phyloP scores from a whole-genome alignment of 2,113 vertebrate genomes.

The Solea senegalensis region DNA sequence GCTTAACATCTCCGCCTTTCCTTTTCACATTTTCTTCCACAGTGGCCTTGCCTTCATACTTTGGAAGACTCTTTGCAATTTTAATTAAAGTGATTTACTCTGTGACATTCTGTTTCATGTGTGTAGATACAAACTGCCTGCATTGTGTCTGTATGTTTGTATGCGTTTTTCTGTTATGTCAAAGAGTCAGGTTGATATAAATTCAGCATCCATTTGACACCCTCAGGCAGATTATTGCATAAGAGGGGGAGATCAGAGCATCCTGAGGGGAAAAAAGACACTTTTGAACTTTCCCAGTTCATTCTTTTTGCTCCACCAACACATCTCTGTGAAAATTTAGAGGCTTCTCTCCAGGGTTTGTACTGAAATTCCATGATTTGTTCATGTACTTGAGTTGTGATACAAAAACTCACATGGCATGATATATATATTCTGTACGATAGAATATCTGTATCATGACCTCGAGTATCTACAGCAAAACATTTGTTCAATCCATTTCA shows the following conservation, averaged over 20 bases:
- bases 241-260: slow-evolving; percentile 15
- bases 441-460: too few species aligned
- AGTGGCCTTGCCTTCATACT: neutral
- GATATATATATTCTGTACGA: too few species aligned
- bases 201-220: slow-evolving; percentile 53
- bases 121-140: slow-evolving; percentile 4
- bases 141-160: neutral
- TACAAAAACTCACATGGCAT: neutral
- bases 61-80: slow-evolving; percentile 32
- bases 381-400: neutral
- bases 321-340: slow-evolving; percentile 16
- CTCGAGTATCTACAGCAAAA: too few species aligned
- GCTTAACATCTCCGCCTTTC: slow-evolving; percentile 5
- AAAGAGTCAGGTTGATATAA: slow-evolving; percentile 47
- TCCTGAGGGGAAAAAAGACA: neutral
- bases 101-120: neutral
- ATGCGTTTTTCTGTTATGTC: slow-evolving; percentile 42
- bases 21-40: neutral
- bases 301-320: slow-evolving; percentile 9
- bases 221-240: slow-evolving; percentile 54
- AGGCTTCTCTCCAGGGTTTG: neutral
- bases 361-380: slow-evolving; percentile 6
- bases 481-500: too few species aligned
- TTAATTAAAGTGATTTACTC: slow-evolving; percentile 24
- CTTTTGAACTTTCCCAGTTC: slow-evolving; percentile 39